phyloP scores from a whole-genome alignment of 1,140 invertebrate genomes.

The Macrocentrus cingulum region DNA sequence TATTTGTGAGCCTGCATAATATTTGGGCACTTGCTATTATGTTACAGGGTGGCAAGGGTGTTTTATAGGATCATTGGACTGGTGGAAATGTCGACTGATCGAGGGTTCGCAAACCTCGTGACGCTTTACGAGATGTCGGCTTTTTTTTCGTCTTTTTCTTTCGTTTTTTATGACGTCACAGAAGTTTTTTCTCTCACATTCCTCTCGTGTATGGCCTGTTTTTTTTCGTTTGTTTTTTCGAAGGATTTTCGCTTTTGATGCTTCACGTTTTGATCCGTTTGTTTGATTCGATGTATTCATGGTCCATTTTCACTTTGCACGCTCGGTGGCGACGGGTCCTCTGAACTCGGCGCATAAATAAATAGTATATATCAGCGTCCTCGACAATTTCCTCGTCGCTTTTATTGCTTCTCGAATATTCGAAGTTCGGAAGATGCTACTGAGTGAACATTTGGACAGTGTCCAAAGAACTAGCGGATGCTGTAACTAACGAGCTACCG shows the following conservation, averaged over 20 bases:
- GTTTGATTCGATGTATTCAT: slow-evolving; percentile 5
- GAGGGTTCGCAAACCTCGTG: slow-evolving; percentile 13
- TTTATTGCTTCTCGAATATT: not conserved
- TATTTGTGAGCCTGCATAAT: not conserved
- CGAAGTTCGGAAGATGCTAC: not conserved
- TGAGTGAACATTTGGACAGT: slow-evolving; percentile 8
- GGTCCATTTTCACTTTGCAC: slow-evolving; percentile 17
- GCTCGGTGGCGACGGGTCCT: not conserved
- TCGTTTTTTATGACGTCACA: slow-evolving; percentile 17
- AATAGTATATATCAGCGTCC: too few relatives aligned
- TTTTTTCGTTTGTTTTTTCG: too few relatives aligned
- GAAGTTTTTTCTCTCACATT: not conserved
- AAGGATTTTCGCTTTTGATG: not conserved
- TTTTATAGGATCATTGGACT: slow-evolving; percentile 17
- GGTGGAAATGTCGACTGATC: slow-evolving; percentile 3
- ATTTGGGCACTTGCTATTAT: not conserved
- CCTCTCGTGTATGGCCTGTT: too few relatives aligned
- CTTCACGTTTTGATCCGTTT: not conserved
- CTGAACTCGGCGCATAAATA: slow-evolving; percentile 6
- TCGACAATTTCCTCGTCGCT: not conserved
- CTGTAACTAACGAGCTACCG: slow-evolving; percentile 9
- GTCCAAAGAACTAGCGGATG: slow-evolving; percentile 18
- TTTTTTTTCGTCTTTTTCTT: slow-evolving; percentile 7
- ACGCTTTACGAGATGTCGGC: slow-evolving; percentile 8
- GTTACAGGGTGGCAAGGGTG: not conserved